Evolutionary conservation across 2,113 vertebrate species (phyloP).

Genomic region (Erythrocebus patas): DNA sequence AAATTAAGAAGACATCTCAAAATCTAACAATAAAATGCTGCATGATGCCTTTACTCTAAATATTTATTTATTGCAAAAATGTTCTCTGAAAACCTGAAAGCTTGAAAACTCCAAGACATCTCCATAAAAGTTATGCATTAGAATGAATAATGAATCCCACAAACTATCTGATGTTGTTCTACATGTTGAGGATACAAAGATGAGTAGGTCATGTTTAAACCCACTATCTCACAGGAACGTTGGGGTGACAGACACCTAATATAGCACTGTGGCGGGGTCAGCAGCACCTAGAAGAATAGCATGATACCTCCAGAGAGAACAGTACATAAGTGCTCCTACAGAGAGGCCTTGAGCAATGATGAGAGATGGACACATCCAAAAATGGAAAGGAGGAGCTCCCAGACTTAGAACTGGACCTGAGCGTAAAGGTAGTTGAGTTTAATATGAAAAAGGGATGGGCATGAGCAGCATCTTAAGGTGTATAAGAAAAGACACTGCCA

Average conservation of each 20-base stretch:
- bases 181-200: background rate
- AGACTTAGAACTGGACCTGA: background rate
- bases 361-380: background rate
- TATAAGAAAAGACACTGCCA: background rate
- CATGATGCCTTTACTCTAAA: background rate
- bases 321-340: background rate
- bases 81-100: background rate
- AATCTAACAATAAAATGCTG: background rate
- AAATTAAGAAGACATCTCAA: background rate
- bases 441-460: background rate
- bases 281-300: background rate
- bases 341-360: background rate
- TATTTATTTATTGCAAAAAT: background rate
- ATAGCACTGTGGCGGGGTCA: no score
- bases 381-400: background rate
- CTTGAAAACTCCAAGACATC: background rate
- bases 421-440: background rate
- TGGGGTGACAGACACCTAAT: background rate
- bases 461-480: rapidly evolving
- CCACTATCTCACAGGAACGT: background rate
- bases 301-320: no score
- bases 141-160: background rate
- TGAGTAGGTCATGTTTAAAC: background rate
- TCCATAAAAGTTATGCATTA: background rate
- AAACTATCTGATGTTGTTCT: no score